A percentile compares a stretch with the other conserved stretches of the same genome.
Evolutionary conservation across 2,888 invertebrate genomes (phyloP).

Genomic region (Limulus polyphemus): DNA sequence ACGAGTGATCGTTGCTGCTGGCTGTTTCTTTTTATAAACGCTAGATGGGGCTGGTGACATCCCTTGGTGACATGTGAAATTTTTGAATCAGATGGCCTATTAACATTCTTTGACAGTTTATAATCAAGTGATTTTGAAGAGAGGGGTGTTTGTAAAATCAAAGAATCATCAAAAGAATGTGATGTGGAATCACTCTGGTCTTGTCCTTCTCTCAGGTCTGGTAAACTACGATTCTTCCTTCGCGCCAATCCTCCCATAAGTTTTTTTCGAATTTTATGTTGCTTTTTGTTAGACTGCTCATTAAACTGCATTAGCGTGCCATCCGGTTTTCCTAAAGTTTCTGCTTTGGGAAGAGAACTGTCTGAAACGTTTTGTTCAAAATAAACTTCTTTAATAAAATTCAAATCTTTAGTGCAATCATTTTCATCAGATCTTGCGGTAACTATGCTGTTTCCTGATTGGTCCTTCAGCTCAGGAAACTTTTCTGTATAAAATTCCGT

Average conservation of each 20-base stretch:
- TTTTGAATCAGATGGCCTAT: too few species aligned
- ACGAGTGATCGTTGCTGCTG: conserved; percentile 21
- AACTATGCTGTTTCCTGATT: conserved; percentile 5
- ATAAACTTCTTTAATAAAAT: too few species aligned
- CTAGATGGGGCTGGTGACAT: conserved; percentile 24
- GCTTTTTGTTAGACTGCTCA: conserved; percentile 49
- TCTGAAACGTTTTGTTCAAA: neutral
- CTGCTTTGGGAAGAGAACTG: neutral
- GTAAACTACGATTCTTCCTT: conserved; percentile 80
- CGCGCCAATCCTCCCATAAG: conserved; percentile 79
- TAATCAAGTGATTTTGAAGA: conserved; percentile 11
- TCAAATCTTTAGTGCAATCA: too few species aligned
- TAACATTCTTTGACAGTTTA: conserved; percentile 7
- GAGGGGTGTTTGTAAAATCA: conserved; percentile 11
- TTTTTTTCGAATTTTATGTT: conserved; percentile 77
- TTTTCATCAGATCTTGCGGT: too few species aligned
- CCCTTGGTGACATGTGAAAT: conserved; percentile 11
- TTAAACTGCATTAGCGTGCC: too few species aligned
- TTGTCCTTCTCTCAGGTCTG: conserved; percentile 65
- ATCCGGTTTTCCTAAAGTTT: conserved; percentile 2
- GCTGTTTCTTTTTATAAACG: conserved; percentile 23
- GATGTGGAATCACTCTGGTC: conserved; percentile 9
- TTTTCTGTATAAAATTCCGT: neutral
- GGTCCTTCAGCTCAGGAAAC: conserved; percentile 2
- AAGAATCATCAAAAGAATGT: conserved; percentile 15